Base-by-base conservation (phyloP, 2,888 invertebrate species). In the Pteria penguin region DNA sequence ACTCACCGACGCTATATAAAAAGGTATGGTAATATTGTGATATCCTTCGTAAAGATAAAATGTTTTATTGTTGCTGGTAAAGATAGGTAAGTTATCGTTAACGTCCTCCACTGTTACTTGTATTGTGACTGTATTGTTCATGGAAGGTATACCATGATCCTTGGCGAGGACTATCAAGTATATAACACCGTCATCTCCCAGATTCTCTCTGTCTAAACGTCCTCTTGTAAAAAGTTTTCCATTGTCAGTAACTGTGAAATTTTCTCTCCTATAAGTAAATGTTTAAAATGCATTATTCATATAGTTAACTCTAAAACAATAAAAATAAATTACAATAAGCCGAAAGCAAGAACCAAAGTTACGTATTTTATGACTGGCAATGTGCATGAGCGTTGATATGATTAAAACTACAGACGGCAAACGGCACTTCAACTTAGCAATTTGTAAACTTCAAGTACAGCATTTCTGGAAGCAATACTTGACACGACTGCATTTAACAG, bases 21-120 rank as follows among this genome's bases (percentile, higher is more conserved):
- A 72, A 2, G 32, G 55, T 26, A 11, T 45, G 0, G 60, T 57
- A 4, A 1, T 27, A 1, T 65, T 60, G 3, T 1, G 5, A 31
- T 72, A 65, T 11, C 66, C 60, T 36, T 66, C 65, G 3, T 45
- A 29, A 22, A 68, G 33, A 1, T 29, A 52, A 18, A 73, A 18
- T 33, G 31, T 32, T 29, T 33, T 18, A 31, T 33, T 18, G 22
- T 65, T 18, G 4, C 22, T 27, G n/a, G n/a, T 22, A 8, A 66
- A 72, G 24, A 54, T 27, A 27, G 72, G 76, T 4, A 27, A 33
- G 26, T 76, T 57, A 54, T 76, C 76, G 60, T 76, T 76, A 1
- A 55, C 26, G 33, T 76, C 76, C 1, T 22, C 29, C 1, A 76
- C 61, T 0, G 14, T 55, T 33, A 76, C 45, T 36, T 26, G n/a